A percentile compares a stretch with the other conserved stretches of the same genome.
These are phyloP conservation scores for Micromussa lordhowensis DNA, from an alignment of 92 coral and sea anemone genomes.

Conservation along the genomic window DNA sequence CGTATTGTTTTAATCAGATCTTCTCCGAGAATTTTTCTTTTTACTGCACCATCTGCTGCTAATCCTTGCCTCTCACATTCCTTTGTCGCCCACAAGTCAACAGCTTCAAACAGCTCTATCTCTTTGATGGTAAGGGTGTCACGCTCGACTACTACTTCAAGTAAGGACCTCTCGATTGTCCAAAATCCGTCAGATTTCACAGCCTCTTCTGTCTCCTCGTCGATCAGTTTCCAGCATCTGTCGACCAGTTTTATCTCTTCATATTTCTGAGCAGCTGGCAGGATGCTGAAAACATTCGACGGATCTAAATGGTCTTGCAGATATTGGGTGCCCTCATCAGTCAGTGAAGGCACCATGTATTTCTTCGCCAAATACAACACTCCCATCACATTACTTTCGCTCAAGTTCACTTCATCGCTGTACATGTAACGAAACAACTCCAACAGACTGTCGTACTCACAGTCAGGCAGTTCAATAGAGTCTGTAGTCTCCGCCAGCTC, in stretches of 20 bases:
- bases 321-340: constrained; percentile 62
- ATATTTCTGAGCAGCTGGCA: constrained; percentile 61
- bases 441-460: constrained; percentile 69
- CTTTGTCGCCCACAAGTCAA: constrained; percentile 65
- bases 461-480: constrained; percentile 34
- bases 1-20: constrained; percentile 17
- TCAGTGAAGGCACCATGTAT: constrained; percentile 69
- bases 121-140: constrained; percentile 48
- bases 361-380: constrained; percentile 78
- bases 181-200: constrained; percentile 60
- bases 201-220: constrained; percentile 58
- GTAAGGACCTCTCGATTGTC: constrained; percentile 37
- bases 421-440: constrained; percentile 74
- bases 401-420: constrained; percentile 69
- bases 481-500: constrained; percentile 44
- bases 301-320: constrained; percentile 66
- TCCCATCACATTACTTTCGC: constrained; percentile 72
- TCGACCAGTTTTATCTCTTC: constrained; percentile 62
- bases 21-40: constrained; percentile 31
- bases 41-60: neutral
- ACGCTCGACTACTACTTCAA: constrained; percentile 44
- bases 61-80: constrained; percentile 58
- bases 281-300: constrained; percentile 65
- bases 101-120: constrained; percentile 57
- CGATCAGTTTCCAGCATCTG: constrained; percentile 77